Evolutionary conservation across 2,797 vertebrate genomes (phyloP), one percentile per base, ranked within the genome.

Genomic region (Tapirus indicus): DNA sequence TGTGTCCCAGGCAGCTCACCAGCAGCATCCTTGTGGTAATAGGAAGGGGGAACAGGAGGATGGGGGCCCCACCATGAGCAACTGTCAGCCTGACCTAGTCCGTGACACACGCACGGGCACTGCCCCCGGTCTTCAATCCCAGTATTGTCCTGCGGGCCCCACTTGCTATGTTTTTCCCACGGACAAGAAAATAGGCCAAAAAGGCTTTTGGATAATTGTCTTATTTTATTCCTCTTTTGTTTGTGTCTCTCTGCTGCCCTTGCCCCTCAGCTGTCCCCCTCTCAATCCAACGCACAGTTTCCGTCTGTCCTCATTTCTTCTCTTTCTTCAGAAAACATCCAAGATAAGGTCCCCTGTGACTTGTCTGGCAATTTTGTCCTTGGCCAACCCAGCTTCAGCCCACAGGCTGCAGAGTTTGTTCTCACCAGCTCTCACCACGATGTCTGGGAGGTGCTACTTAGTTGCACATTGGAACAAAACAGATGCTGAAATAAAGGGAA

Each of bases 291-390:
- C 7, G 49, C n/a, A 60, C 2, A 0, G 29, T 89, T 88, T 91
- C 78, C 6, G 1, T 68, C 17, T 66, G 41, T 64, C 82, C 82
- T 77, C 80, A 32, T 92, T 41, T 93, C 64, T 41, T 88, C 77
- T 41, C 62, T 87, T 91, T 75, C 80, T 66, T 32, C 5, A 54
- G 91, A 47, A 82, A 69, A 80, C 77, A 71, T 71, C 79, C 88
- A 74, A 58, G 56, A 86, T 35, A 52, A 83, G 47, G n/a, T 62
- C 49, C 52, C 62, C 1, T 0, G 6, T 21, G 69, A 68, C 25
- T 49, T 66, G 10, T 88, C 62, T 64, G 38, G 77, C 17, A 18
- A 0, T 25, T 71, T 54, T 92, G 64, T 72, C 44, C 85, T 90
- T 16, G 52, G 82, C 94, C 52, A 49, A 74, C 21, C 13, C 88